A percentile compares a stretch with the other conserved stretches of the same genome.
phyloP scores from a whole-genome alignment of 2,797 vertebrate genomes.

The Ceryle rudis region DNA sequence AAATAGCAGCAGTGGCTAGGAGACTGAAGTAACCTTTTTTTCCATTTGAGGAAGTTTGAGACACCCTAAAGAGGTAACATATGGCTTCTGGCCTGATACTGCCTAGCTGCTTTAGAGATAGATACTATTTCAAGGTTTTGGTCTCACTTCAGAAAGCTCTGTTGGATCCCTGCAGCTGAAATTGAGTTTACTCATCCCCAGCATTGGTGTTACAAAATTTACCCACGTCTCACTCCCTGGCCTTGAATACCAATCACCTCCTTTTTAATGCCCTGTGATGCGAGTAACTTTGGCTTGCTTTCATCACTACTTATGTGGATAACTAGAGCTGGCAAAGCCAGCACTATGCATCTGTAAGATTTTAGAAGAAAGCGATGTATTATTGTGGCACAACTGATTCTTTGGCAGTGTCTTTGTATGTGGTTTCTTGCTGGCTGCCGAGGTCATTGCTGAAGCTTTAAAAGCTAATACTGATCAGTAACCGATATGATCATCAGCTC shows the following conservation, averaged over 20 bases:
- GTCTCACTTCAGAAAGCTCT: not conserved
- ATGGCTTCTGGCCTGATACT: not conserved
- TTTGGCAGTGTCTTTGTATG: not conserved
- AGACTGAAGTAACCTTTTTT: slow-evolving; percentile 5
- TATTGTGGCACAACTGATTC: not conserved
- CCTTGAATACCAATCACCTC: not conserved
- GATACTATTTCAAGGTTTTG: not conserved
- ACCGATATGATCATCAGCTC: rapidly evolving
- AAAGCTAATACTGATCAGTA: not conserved
- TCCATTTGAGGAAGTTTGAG: not conserved
- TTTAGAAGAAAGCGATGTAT: not conserved
- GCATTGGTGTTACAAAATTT: not conserved
- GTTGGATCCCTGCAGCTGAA: not conserved
- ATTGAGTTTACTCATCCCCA: not conserved
- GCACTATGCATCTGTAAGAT: not conserved
- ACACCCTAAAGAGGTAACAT: not conserved
- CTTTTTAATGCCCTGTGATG: not conserved
- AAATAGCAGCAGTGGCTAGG: not conserved
- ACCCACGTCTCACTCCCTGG: not conserved
- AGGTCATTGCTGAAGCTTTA: not conserved
- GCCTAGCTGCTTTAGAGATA: not conserved
- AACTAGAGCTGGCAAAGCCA: not conserved
- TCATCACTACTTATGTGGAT: not conserved
- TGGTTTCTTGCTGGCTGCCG: not conserved
- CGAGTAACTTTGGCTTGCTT: not conserved